Evolutionary conservation across 2,888 invertebrate species (phyloP), one percentile per base, ranked within the genome.

Genomic region (Allolobophora icterica): DNA sequence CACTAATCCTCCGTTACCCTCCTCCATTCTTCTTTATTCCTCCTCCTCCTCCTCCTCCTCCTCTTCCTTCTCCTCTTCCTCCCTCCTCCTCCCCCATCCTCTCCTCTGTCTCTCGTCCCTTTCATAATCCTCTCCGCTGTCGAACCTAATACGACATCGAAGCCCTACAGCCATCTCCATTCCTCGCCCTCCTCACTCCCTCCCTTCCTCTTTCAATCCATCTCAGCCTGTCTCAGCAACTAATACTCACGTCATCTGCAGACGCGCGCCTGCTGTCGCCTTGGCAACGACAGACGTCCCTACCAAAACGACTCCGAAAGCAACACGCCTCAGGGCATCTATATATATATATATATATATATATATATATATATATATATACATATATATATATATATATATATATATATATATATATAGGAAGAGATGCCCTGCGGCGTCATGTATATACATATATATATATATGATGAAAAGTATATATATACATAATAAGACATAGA

Each of bases 231-330:
- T 71, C 71, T 71, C 71, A 30, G 71, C 71, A 71, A n/a, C 71
- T 71, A 71, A 71, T 71, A n/a, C n/a, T 71, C 71, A 30, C 71
- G 71, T 71, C 71, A 71, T 71, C 71, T 8, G 71, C 71, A 71
- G 71, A 71, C 71, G 87, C 87, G 87, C 87, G 87, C 87, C 4
- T 87, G 87, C 87, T 33, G 87, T 87, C 38, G 87, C 87, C 87
- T 35, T 87, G 87, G 38, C 35, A 38, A 87, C 87, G 35, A 24
- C 87, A 35, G 87, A 34, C 87, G 34, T 17, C 87, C 19, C 87
- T 24, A 33, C 19, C 35, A 21, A n/a, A 35, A 87, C 87, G 87
- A 87, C 87, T 15, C 71, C 71, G n/a, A 71, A 71, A 71, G 71
- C 71, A 71, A 71, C 30, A n/a, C 71, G 71, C 71, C 71, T 30